Percentiles rank a stretch among this genome's conserved stretches.
These are phyloP conservation scores for Epinephelus fuscoguttatus DNA, from an alignment of 2,113 vertebrate species.

Conservation along the genomic window DNA sequence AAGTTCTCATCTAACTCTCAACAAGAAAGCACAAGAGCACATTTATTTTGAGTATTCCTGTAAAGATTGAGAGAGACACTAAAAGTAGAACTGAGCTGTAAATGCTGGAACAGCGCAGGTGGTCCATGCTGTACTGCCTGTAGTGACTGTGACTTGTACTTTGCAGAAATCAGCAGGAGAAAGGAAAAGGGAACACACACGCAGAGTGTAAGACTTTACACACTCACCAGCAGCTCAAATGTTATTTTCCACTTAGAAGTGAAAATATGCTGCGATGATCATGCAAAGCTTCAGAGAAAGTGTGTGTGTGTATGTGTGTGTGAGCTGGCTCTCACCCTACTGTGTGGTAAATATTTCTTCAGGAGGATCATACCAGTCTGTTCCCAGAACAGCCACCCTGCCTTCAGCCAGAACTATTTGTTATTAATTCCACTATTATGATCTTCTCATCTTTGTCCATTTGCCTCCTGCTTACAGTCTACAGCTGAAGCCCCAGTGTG, in stretches of 20 bases:
- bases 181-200: slow-evolving; percentile 39
- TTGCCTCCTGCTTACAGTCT: slow-evolving; percentile 49
- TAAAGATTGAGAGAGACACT: background rate
- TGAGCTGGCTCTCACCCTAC: slow-evolving; percentile 45
- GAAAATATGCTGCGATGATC: slow-evolving; percentile 57
- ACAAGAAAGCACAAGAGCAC: background rate
- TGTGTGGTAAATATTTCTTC: slow-evolving; percentile 74
- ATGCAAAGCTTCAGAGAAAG: slow-evolving; percentile 31
- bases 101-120: slow-evolving; percentile 25
- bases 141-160: slow-evolving; percentile 31
- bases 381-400: slow-evolving; percentile 71
- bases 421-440: slow-evolving; percentile 76
- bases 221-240: slow-evolving; percentile 20
- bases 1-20: background rate
- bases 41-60: background rate
- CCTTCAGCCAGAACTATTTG: slow-evolving; percentile 68
- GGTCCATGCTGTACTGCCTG: slow-evolving; percentile 15
- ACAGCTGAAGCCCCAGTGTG: slow-evolving; percentile 57
- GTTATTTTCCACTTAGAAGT: slow-evolving; percentile 62
- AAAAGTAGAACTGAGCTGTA: slow-evolving; percentile 13
- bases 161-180: slow-evolving; percentile 28
- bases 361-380: slow-evolving; percentile 50
- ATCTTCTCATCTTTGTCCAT: slow-evolving; percentile 58
- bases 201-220: slow-evolving; percentile 42
- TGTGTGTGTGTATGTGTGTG: slow-evolving; percentile 14